Percentiles rank a stretch among this genome's conserved stretches.
phyloP scores from a whole-genome alignment of 1,140 invertebrate species.

The Drosophila pachea region DNA sequence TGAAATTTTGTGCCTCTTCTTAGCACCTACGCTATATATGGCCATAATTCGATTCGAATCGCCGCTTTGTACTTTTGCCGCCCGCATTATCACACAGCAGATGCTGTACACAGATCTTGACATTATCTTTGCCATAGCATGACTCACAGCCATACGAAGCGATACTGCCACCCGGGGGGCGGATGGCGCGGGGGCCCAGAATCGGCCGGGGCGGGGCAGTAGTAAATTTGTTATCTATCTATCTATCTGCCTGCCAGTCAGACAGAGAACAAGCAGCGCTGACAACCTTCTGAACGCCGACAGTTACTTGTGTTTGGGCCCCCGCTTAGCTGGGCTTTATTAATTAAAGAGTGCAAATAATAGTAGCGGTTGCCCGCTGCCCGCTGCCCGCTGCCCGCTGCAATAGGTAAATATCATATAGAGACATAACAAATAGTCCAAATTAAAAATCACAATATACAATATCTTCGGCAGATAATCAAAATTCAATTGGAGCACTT shows the following conservation, averaged over 20 bases:
- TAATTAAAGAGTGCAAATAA: constrained; percentile 54
- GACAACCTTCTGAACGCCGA: constrained; percentile 29
- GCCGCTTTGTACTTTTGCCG: constrained; percentile 31
- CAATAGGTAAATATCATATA: constrained; percentile 53
- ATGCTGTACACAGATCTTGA: constrained; percentile 33
- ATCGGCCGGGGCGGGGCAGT: not conserved
- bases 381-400: no score
- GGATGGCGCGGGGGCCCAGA: not conserved
- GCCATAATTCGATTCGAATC: constrained; percentile 33
- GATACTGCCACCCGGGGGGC: no score
- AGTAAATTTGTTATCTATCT: constrained; percentile 45
- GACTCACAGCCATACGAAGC: constrained; percentile 34
- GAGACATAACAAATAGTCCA: constrained; percentile 54
- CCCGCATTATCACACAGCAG: not conserved
- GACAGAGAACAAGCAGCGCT: constrained; percentile 2
- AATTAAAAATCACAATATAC: constrained; percentile 50
- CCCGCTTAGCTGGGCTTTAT: constrained; percentile 44
- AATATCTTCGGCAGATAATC: constrained; percentile 49
- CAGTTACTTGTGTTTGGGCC: constrained; percentile 69
- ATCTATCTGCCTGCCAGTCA: constrained; percentile 36
- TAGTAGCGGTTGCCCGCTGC: constrained; percentile 29
- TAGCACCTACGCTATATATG: constrained; percentile 24
- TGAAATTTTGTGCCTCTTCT: constrained; percentile 16
- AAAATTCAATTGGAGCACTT: constrained; percentile 32
- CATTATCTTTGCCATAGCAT: constrained; percentile 53